These are phyloP conservation scores for Thryonomys swinderianus DNA, from an alignment of 2,113 vertebrate species.

Conservation along the genomic window DNA sequence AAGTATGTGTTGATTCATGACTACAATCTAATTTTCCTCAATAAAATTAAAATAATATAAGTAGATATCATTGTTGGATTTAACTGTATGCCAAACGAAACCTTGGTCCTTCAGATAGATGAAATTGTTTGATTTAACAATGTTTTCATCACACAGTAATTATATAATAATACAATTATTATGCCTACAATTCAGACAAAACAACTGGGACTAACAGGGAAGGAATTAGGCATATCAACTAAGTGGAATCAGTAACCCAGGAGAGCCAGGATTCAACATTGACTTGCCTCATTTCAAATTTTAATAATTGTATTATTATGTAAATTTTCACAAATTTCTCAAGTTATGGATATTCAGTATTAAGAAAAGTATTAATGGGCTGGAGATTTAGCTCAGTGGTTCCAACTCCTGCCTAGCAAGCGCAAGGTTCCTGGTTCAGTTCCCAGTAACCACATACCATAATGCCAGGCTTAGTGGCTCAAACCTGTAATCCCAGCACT, in stretches of 20 bases:
- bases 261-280: neutral
- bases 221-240: neutral
- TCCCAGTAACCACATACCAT: no score
- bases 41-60: neutral
- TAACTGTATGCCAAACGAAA: neutral
- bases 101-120: neutral
- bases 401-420: no score
- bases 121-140: neutral
- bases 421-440: no score
- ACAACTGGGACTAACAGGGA: neutral
- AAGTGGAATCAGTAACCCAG: neutral
- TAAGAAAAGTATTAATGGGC: neutral
- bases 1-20: neutral
- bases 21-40: neutral
- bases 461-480: no score
- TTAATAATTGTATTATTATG: neutral
- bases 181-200: neutral
- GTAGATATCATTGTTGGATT: neutral
- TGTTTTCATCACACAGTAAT: neutral
- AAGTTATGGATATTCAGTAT: conserved; percentile 62
- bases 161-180: neutral
- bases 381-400: no score
- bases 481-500: no score
- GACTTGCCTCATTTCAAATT: neutral
- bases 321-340: conserved; percentile 15